phyloP scores from a whole-genome alignment of 1,140 invertebrate species.

The Scaptomyza graminum region DNA sequence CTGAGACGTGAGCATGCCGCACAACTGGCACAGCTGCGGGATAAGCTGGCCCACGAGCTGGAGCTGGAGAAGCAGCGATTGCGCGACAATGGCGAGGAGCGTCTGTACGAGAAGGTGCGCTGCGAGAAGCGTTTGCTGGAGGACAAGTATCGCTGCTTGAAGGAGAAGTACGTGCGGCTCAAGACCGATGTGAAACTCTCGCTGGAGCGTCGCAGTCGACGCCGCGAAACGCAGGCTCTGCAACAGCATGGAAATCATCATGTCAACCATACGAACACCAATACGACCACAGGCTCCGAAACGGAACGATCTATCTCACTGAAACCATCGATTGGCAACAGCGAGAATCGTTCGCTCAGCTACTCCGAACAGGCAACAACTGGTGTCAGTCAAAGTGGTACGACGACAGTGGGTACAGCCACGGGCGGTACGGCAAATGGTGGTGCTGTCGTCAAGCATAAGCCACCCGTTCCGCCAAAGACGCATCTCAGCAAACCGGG shows the following conservation, averaged over 20 bases:
- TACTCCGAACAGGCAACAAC: slow-evolving; percentile 63
- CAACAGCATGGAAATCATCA: slow-evolving; percentile 33
- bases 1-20: slow-evolving; percentile 87
- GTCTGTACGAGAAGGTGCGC: slow-evolving; percentile 87
- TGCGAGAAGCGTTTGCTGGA: slow-evolving; percentile 89
- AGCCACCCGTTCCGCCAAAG: slow-evolving; percentile 71
- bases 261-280: slow-evolving; percentile 54
- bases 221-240: slow-evolving; percentile 85
- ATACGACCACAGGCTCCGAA: slow-evolving; percentile 88
- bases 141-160: slow-evolving; percentile 91
- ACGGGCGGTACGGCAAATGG: not conserved
- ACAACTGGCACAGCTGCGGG: slow-evolving; percentile 86
- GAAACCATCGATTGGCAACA: slow-evolving; percentile 84
- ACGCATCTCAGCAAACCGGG: slow-evolving; percentile 58
- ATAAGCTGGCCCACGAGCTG: slow-evolving; percentile 86
- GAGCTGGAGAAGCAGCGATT: slow-evolving; percentile 85
- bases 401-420: not conserved
- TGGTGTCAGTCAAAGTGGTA: slow-evolving; percentile 8
- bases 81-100: slow-evolving; percentile 83
- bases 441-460: slow-evolving; percentile 34
- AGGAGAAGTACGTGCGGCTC: slow-evolving; percentile 91
- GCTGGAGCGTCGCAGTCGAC: slow-evolving; percentile 86
- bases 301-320: slow-evolving; percentile 90
- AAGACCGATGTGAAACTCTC: slow-evolving; percentile 90
- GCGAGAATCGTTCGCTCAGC: slow-evolving; percentile 75